These are phyloP conservation scores for Xenopus petersii DNA, from an alignment of 2,797 vertebrate species.

Conservation along the genomic window DNA sequence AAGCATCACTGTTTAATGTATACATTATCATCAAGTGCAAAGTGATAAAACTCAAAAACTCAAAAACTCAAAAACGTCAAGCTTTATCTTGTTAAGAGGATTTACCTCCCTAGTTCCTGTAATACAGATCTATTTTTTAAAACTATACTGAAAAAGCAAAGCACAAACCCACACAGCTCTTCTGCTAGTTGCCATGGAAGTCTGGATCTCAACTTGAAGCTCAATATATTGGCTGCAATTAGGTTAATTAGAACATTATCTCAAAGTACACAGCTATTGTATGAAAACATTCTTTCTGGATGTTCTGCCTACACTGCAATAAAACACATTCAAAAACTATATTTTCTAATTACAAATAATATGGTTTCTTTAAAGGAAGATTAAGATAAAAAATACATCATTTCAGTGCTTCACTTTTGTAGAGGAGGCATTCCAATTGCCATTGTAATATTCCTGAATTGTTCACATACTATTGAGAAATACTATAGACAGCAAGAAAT, in stretches of 20 bases:
- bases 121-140: conserved; percentile 61
- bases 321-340: conserved; percentile 50
- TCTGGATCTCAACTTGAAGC: conserved; percentile 56
- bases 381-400: conserved; percentile 41
- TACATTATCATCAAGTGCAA: conserved; percentile 57
- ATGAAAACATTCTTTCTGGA: conserved; percentile 49
- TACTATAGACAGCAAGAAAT: background rate
- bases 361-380: conserved; percentile 44
- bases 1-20: conserved; percentile 59
- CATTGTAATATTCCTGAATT: background rate
- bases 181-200: conserved; percentile 60
- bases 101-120: conserved; percentile 60
- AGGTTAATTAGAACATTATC: conserved; percentile 69
- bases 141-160: conserved; percentile 50
- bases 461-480: background rate
- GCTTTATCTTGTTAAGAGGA: conserved; percentile 62
- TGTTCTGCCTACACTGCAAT: conserved; percentile 49
- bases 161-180: conserved; percentile 52
- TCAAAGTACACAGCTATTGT: conserved; percentile 61
- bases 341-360: conserved; percentile 54
- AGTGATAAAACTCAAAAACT: conserved; percentile 54
- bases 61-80: conserved; percentile 51
- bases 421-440: conserved; percentile 23
- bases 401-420: conserved; percentile 11
- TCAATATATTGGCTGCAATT: conserved; percentile 62